phyloP scores from a whole-genome alignment of 2,888 invertebrate genomes.

The Barypeithes pellucidus region DNA sequence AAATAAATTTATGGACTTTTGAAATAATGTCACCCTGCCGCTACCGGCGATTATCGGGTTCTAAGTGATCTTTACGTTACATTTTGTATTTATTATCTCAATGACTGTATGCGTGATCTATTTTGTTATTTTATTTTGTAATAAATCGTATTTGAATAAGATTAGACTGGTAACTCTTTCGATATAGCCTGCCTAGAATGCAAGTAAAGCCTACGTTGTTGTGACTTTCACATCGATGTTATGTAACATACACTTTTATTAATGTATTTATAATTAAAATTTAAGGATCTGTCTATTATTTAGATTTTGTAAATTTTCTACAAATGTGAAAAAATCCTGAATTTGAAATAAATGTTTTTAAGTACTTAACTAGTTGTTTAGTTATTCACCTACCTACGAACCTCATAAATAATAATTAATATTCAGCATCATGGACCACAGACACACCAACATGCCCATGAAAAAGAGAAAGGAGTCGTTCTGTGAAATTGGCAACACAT shows the following conservation, averaged over 20 bases:
- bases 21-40: slow-evolving; percentile 59
- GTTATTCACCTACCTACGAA: background rate
- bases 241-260: slow-evolving; percentile 63
- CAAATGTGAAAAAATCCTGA: slow-evolving; percentile 38
- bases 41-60: slow-evolving; percentile 55
- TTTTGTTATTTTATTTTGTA: slow-evolving; percentile 65
- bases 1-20: slow-evolving; percentile 62
- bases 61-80: slow-evolving; percentile 59
- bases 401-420: background rate
- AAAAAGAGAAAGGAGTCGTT: slow-evolving; percentile 46
- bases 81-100: slow-evolving; percentile 65
- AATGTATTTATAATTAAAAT: slow-evolving; percentile 59
- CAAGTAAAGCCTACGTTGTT: slow-evolving; percentile 53
- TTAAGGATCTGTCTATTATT: slow-evolving; percentile 50
- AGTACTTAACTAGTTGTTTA: slow-evolving; percentile 23
- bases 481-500: slow-evolving; percentile 32
- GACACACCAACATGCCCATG: slow-evolving; percentile 22
- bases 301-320: slow-evolving; percentile 46
- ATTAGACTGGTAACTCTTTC: slow-evolving; percentile 64
- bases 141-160: slow-evolving; percentile 62
- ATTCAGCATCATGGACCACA: slow-evolving; percentile 3
- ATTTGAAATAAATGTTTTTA: slow-evolving; percentile 40
- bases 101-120: slow-evolving; percentile 68
- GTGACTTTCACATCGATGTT: slow-evolving; percentile 60
- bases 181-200: slow-evolving; percentile 47